Conservation (phyloP, 2,113 vertebrate species). For the Piliocolobus tephrosceles region DNA sequence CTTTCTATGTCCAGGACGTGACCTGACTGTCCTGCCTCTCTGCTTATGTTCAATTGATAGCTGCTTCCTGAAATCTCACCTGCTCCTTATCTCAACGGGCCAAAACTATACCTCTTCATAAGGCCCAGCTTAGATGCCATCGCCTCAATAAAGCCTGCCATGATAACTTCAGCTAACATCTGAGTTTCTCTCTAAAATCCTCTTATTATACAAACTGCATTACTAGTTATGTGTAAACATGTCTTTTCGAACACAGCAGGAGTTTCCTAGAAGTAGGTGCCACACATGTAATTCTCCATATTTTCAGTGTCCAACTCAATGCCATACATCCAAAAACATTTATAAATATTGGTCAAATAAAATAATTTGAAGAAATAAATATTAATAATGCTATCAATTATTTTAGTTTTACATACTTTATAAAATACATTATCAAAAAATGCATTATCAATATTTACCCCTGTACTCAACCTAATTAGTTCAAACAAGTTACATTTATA, state of each 20-base stretch:
- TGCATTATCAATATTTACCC: neutral
- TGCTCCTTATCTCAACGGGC: neutral
- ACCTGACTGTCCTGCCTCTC: neutral
- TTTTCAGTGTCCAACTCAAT: neutral
- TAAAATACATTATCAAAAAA: neutral
- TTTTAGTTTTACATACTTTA: slow-evolving; percentile 13
- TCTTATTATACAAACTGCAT: neutral
- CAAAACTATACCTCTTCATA: neutral
- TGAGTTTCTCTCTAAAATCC: neutral
- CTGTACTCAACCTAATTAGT: slow-evolving; percentile 2
- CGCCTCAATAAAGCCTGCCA: neutral
- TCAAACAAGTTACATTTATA: slow-evolving; percentile 13
- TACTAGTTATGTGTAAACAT: neutral
- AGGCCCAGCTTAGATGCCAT: neutral
- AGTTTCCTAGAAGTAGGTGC: neutral
- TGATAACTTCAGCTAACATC: neutral
- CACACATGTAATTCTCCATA: neutral
- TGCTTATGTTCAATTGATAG: neutral
- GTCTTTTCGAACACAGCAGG: neutral
- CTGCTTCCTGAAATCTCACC: neutral
- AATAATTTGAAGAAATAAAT: slow-evolving; percentile 13
- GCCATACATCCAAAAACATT: neutral
- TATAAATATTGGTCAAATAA: slow-evolving; percentile 33
- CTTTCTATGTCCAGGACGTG: neutral
- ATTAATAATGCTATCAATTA: neutral